Percentiles rank a stretch among this genome's conserved stretches.
phyloP scores from a whole-genome alignment of 2,113 vertebrate species.

The Poecilia latipinna region DNA sequence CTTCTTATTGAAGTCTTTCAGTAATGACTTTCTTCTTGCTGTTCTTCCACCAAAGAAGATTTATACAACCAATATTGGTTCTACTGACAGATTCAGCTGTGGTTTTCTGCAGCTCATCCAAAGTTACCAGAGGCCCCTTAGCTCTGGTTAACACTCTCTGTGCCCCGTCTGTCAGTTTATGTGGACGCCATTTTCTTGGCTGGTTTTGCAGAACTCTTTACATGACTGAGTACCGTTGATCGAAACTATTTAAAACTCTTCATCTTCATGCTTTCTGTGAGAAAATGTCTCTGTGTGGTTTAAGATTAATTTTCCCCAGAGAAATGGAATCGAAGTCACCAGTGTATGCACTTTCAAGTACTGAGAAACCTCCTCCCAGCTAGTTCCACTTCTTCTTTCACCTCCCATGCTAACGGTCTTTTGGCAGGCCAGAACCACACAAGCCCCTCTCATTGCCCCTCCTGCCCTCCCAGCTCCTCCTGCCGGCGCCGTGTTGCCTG shows the following conservation, averaged over 20 bases:
- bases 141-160: not conserved
- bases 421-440: constrained; percentile 11
- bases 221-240: not conserved
- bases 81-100: too few relatives aligned
- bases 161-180: not conserved
- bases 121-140: too few relatives aligned
- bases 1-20: not conserved
- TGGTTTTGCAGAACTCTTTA: not conserved
- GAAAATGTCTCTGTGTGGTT: not conserved
- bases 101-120: too few relatives aligned
- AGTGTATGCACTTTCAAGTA: constrained; percentile 18
- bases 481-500: constrained; percentile 26
- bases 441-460: constrained; percentile 29
- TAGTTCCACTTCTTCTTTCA: constrained; percentile 46
- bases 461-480: constrained; percentile 17
- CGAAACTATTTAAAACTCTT: not conserved
- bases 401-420: constrained; percentile 26
- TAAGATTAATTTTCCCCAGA: constrained; percentile 2
- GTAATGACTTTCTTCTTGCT: not conserved
- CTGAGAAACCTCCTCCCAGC: constrained; percentile 22
- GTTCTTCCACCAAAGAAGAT: not conserved
- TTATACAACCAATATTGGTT: not conserved
- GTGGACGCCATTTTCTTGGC: not conserved
- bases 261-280: not conserved
- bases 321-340: not conserved